These are phyloP conservation scores for Glaucidium brasilianum DNA, from an alignment of 2,113 vertebrate species.

Conservation along the genomic window DNA sequence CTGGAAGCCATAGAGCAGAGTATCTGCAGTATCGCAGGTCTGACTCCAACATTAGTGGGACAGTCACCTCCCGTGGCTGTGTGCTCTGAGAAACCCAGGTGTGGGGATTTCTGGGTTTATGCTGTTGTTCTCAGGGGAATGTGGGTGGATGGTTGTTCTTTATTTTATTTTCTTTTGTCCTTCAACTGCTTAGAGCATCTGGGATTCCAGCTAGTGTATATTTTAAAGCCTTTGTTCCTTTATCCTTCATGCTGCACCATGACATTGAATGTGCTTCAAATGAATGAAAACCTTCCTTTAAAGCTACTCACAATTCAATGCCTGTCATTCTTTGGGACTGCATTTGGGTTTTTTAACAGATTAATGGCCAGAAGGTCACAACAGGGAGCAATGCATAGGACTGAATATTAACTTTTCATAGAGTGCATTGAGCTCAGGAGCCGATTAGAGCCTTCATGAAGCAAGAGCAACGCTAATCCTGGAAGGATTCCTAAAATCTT, in stretches of 20 bases:
- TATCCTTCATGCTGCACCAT: background rate
- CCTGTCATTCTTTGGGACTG: constrained; percentile 3
- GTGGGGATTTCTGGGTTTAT: background rate
- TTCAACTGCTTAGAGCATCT: background rate
- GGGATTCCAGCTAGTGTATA: background rate
- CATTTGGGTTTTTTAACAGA: constrained; percentile 14
- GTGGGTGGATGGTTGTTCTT: background rate
- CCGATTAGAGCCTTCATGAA: background rate
- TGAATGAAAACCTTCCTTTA: constrained; percentile 6
- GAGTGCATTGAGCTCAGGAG: background rate
- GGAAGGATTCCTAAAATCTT: constrained; percentile 30
- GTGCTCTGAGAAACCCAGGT: background rate
- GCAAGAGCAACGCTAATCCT: background rate
- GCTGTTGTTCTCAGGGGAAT: background rate
- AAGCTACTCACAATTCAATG: background rate
- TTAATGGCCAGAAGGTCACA: constrained; percentile 30
- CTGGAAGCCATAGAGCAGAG: background rate
- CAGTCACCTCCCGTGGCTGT: background rate
- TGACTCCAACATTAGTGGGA: background rate
- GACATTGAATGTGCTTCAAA: constrained; percentile 21
- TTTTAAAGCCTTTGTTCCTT: constrained; percentile 20
- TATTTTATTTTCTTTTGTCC: background rate
- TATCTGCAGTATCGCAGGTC: background rate
- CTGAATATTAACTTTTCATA: constrained; percentile 28
- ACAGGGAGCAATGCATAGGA: background rate